Evolutionary conservation across 2,888 invertebrate genomes (phyloP), one percentile per base, ranked within the genome.

Genomic region (Ypsolopha sequella): DNA sequence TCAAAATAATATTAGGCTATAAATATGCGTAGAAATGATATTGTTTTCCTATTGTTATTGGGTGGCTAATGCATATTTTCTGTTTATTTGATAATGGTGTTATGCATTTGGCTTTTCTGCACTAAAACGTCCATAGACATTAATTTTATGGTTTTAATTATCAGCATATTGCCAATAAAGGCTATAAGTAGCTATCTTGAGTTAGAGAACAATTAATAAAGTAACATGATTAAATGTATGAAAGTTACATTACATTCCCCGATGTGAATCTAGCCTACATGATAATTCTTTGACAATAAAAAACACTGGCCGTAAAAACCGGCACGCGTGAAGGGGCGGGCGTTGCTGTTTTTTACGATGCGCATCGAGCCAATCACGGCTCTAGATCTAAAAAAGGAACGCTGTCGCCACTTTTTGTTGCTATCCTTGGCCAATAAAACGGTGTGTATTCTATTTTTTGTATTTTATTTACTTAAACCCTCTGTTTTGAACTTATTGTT

Each of bases 11-110:
- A 73, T 69, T 64, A 66, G 65, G 65, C 65, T 70, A 73, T 78
- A 77, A 76, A 75, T 63, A 64, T 61, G 65, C 67, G 74, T 70
- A 73, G 76, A 76, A 76, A 79, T 79, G 62, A 73, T 66, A 73
- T 70, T 77, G 75, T 79, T 75, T 73, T 71, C 59, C 68, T 66
- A 70, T 70, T 73, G 64, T 73, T 59, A 58, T 57, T 57, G 54
- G 60, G 59, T 60, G 55, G 60, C 63, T 76, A 77, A 76, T 77
- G 73, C 61, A 65, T 68, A 70, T 72, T 74, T 71, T 71, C 70
- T 78, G 70, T 70, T 66, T 74, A 64, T 73, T 72, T 61, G 61
- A 58, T 62, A 57, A 56, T 62, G 63, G 64, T 65, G 61, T 58
- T 51, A 47, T 50, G 52, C 53, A 46, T 52, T 52, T 36, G 50